Evolutionary conservation across 2,113 vertebrate species (phyloP).

Genomic region (Pelvicachromis taeniatus): DNA sequence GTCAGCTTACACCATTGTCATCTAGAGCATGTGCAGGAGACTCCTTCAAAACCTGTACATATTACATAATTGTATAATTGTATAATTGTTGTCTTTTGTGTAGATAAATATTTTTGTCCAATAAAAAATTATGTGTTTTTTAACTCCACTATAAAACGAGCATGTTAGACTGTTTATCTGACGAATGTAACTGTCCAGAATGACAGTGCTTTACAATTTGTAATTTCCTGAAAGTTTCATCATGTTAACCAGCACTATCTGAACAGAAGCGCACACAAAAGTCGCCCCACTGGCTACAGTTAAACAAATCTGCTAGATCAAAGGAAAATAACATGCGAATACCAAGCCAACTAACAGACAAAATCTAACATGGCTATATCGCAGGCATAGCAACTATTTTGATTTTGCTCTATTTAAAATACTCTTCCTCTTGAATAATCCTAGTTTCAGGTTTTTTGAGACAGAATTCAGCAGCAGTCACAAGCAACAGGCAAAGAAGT

Average conservation of each 20-base stretch:
- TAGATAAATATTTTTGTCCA: not conserved
- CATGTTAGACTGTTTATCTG: not conserved
- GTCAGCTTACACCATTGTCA: not conserved
- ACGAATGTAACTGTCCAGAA: not conserved
- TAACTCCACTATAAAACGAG: not conserved
- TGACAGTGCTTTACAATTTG: not conserved
- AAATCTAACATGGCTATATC: not conserved
- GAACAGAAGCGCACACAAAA: not conserved
- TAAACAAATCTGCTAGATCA: not conserved
- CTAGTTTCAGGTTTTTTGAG: not conserved
- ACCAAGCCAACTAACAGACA: not conserved
- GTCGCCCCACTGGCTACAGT: not conserved
- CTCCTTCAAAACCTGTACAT: not conserved
- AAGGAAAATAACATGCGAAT: not conserved
- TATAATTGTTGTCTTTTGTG: not conserved
- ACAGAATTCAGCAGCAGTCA: not conserved
- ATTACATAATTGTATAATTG: not conserved
- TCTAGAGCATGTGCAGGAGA: not conserved
- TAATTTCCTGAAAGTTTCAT: constrained; percentile 2
- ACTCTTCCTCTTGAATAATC: not conserved
- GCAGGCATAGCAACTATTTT: not conserved
- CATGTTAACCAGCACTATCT: not conserved
- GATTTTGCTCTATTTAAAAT: not conserved
- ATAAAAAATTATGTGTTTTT: not conserved
- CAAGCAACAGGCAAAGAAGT: constrained; percentile 64